phyloP scores from a whole-genome alignment of 2,888 invertebrate genomes.

The Nomada fabriciana region DNA sequence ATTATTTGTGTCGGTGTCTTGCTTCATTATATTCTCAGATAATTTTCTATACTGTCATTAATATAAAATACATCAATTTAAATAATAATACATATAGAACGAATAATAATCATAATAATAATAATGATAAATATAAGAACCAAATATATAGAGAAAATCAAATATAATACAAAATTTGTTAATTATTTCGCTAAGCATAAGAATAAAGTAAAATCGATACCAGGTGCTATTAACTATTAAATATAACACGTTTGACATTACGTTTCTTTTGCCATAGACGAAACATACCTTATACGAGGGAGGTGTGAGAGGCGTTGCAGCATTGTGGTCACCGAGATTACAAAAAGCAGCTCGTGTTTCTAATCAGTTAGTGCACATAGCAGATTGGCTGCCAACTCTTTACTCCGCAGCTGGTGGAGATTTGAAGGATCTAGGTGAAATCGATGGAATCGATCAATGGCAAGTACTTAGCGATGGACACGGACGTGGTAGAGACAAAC shows the following conservation, averaged over 20 bases:
- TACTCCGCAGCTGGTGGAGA: constrained; percentile 87
- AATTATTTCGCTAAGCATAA: too few species aligned
- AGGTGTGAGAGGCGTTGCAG: constrained; percentile 87
- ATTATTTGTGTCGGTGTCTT: too few species aligned
- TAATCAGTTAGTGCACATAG: constrained; percentile 88
- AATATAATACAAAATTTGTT: too few species aligned
- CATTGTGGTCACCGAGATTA: constrained; percentile 88
- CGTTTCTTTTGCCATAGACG: constrained; percentile 83
- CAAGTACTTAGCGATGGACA: constrained; percentile 82
- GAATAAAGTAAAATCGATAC: too few species aligned
- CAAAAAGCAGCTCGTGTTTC: constrained; percentile 86
- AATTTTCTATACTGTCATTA: too few species aligned
- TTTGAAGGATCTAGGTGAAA: constrained; percentile 76
- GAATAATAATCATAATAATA: too few species aligned
- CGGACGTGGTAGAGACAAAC: constrained; percentile 81
- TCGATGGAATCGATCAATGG: constrained; percentile 86
- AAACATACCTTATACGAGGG: constrained; percentile 91
- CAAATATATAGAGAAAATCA: too few species aligned
- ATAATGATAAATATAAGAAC: too few species aligned
- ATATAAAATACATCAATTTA: too few species aligned
- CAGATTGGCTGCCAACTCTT: constrained; percentile 90
- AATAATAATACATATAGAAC: too few species aligned
- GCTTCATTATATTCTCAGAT: too few species aligned
- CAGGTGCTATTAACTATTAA: neutral
- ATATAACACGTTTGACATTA: neutral